Evolutionary conservation across 2,888 invertebrate species (phyloP), one percentile per base, ranked within the genome.

Genomic region (Volucella bombylans): DNA sequence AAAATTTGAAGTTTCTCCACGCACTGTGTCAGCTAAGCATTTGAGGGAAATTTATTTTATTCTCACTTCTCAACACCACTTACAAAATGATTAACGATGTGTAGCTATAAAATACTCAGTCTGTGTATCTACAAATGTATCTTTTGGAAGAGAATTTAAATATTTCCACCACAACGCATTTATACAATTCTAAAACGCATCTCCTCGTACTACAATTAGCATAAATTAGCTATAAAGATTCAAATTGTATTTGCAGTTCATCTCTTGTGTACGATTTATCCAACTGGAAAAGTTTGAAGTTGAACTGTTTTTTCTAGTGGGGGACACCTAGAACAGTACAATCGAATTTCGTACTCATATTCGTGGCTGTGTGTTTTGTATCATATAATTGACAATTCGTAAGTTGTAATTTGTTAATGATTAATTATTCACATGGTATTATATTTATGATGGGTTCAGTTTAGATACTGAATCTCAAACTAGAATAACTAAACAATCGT

Each of bases 341-440:
- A 6, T 6, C 6, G 31, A 6, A 31, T 6, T 31, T 31, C 31
- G 6, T 31, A 31, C 6, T 31, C 31, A 6, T 31, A 31, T 31
- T 6, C n/a, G n/a, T n/a, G 12, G 0, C 45, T 18, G 52, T 14
- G 15, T 52, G 14, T 52, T 11, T 1, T 12, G 45, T 45, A 72
- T 65, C 64, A 65, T 45, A 76, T 52, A 85, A 85, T 85, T 85
- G 85, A 76, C 85, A 81, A 81, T 81, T 81, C 72, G 76, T 81
- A 85, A 81, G 62, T 76, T 76, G 72, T 81, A 85, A 85, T 85
- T 85, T 85, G 85, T 85, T 72, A 68, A 85, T 85, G 85, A 85
- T 85, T 85, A 85, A 81, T 85, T 85, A 80, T 73, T 76, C 54
- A 64, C 79, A 61, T 80, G 74, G 47, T 45, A 39, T 0, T 10